phyloP scores from a whole-genome alignment of 1,140 invertebrate species.

The Drosophila mojavensis region DNA sequence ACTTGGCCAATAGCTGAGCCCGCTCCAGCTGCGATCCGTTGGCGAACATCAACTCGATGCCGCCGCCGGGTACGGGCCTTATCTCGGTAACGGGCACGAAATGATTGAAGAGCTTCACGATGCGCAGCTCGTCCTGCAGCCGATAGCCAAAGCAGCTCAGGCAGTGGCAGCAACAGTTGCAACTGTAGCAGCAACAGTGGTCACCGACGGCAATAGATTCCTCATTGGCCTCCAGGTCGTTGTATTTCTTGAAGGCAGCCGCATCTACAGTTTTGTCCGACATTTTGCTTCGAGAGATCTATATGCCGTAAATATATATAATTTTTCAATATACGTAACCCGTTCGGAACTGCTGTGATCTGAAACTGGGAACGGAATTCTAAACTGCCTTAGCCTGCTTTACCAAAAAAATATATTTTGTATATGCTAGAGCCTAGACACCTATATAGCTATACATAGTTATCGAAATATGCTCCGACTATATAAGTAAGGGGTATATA shows the following conservation, averaged over 20 bases:
- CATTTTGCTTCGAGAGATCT: not conserved
- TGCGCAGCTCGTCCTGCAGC: not conserved
- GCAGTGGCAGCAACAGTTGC: not conserved
- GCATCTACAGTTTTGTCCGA: not conserved
- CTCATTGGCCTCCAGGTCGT: not conserved
- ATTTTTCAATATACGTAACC: not conserved
- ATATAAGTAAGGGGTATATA: too few relatives aligned
- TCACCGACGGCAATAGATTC: not conserved
- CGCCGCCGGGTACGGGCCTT: not conserved
- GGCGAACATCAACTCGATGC: not conserved
- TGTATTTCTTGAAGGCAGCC: not conserved
- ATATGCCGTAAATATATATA: not conserved
- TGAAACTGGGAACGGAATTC: too few relatives aligned
- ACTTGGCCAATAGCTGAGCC: slow-evolving; percentile 1
- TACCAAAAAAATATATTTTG: too few relatives aligned
- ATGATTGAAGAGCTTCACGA: not conserved
- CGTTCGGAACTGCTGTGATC: too few relatives aligned
- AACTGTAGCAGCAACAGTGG: not conserved
- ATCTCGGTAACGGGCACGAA: not conserved
- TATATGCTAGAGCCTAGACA: too few relatives aligned
- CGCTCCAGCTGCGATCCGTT: not conserved
- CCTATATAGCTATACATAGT: too few relatives aligned
- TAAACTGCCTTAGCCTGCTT: too few relatives aligned
- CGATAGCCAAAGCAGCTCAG: slow-evolving; percentile 8
- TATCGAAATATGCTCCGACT: too few relatives aligned